Conservation (phyloP, 2,797 vertebrate species). For the Fringilla coelebs region DNA sequence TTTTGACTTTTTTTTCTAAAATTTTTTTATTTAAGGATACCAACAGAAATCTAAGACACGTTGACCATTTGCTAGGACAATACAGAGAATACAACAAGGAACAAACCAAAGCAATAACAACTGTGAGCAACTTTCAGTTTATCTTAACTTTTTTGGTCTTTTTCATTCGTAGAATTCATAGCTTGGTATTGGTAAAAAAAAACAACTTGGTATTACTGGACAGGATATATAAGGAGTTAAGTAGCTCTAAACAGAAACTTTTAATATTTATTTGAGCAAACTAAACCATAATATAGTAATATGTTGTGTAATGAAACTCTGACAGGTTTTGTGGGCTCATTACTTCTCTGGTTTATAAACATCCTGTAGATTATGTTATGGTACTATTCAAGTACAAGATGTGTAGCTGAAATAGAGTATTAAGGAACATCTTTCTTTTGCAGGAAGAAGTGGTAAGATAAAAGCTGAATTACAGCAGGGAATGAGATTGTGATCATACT, state of each 20-base stretch:
- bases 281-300: neutral
- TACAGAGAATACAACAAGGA: conserved; percentile 87
- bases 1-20: conserved; percentile 8
- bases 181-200: neutral
- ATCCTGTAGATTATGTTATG: neutral
- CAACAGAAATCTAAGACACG: conserved; percentile 86
- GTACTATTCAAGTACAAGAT: neutral
- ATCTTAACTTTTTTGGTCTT: neutral
- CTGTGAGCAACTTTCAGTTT: conserved; percentile 74
- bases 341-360: neutral
- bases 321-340: neutral
- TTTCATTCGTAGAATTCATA: neutral
- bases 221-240: neutral
- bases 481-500: neutral
- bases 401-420: neutral
- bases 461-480: neutral
- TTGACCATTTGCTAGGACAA: conserved; percentile 90
- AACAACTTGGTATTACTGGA: neutral
- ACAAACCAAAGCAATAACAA: conserved; percentile 85
- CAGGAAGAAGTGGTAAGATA: neutral
- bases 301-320: neutral
- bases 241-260: neutral
- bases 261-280: neutral
- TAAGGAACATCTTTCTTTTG: neutral
- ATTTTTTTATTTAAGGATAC: conserved; percentile 81